phyloP scores from a whole-genome alignment of 2,888 invertebrate species.

The Lasioglossum marginatum region DNA sequence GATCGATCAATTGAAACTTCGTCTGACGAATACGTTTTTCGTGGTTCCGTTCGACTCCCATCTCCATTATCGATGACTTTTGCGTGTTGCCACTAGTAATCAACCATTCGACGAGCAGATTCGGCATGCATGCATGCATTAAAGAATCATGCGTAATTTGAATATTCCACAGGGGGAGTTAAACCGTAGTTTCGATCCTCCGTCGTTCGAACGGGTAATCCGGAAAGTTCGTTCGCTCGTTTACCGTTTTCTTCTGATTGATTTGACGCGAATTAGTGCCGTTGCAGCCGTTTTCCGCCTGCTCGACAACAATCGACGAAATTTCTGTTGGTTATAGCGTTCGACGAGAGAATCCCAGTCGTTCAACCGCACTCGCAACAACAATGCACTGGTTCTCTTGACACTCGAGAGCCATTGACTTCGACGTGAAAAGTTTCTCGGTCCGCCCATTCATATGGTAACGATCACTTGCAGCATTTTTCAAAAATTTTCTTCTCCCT shows the following conservation, averaged over 20 bases:
- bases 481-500: background rate
- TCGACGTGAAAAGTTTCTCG: background rate
- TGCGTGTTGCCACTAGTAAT: slow-evolving; percentile 13
- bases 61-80: slow-evolving; percentile 49
- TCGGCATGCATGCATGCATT: background rate
- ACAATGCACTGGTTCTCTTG: slow-evolving; percentile 1
- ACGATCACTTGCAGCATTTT: background rate
- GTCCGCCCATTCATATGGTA: background rate
- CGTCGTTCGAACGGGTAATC: background rate
- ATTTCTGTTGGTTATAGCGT: background rate
- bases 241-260: background rate
- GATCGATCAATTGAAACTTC: slow-evolving; percentile 1
- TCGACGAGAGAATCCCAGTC: background rate
- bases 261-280: slow-evolving; percentile 56
- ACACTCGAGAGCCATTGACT: background rate
- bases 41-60: slow-evolving; percentile 4
- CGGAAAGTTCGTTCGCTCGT: background rate
- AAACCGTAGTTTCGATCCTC: background rate
- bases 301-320: background rate
- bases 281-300: slow-evolving; percentile 33
- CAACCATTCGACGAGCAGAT: background rate
- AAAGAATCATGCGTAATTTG: background rate
- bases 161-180: background rate
- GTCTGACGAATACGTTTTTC: slow-evolving; percentile 2
- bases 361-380: background rate